Percentiles rank a stretch among this genome's conserved stretches.
Conservation (phyloP, 2,888 invertebrate species). For the Serripes groenlandicus region DNA sequence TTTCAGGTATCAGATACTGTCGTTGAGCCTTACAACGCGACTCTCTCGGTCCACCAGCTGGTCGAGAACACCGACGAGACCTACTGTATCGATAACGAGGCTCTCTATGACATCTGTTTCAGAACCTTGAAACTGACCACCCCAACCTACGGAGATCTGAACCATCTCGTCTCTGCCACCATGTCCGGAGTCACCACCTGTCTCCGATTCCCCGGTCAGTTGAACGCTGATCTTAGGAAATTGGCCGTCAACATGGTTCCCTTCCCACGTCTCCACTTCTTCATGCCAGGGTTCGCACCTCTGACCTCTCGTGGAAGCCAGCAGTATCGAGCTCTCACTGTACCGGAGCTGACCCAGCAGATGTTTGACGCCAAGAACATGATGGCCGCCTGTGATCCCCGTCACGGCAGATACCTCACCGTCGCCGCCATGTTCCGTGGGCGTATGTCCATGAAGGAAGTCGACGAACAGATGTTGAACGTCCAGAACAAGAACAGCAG, state of each 20-base stretch:
- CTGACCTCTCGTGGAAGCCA: slow-evolving; percentile 85
- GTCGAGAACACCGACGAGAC: no score
- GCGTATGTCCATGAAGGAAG: slow-evolving; percentile 97
- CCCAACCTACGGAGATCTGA: slow-evolving; percentile 97
- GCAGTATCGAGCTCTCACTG: slow-evolving; percentile 85
- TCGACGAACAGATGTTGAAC: slow-evolving; percentile 96
- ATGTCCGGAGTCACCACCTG: slow-evolving; percentile 62
- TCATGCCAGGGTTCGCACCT: slow-evolving; percentile 86
- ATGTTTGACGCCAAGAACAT: slow-evolving; percentile 98
- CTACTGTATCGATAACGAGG: no score
- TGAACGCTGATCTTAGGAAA: slow-evolving; percentile 60
- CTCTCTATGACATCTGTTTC: no score
- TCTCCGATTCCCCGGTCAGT: slow-evolving; percentile 59
- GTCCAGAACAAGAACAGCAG: slow-evolving; percentile 97
- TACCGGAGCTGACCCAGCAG: slow-evolving; percentile 87
- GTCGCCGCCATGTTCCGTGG: slow-evolving; percentile 95
- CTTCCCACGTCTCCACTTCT: slow-evolving; percentile 80
- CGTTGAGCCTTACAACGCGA: no score
- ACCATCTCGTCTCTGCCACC: slow-evolving; percentile 87
- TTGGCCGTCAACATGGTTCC: slow-evolving; percentile 59
- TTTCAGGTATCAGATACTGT: no score
- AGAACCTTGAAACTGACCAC: slow-evolving; percentile 93
- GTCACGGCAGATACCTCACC: slow-evolving; percentile 94
- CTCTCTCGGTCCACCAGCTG: no score
- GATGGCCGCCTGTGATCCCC: slow-evolving; percentile 98